These are phyloP conservation scores for Melozone crissalis DNA, from an alignment of 2,113 vertebrate species.

Conservation along the genomic window DNA sequence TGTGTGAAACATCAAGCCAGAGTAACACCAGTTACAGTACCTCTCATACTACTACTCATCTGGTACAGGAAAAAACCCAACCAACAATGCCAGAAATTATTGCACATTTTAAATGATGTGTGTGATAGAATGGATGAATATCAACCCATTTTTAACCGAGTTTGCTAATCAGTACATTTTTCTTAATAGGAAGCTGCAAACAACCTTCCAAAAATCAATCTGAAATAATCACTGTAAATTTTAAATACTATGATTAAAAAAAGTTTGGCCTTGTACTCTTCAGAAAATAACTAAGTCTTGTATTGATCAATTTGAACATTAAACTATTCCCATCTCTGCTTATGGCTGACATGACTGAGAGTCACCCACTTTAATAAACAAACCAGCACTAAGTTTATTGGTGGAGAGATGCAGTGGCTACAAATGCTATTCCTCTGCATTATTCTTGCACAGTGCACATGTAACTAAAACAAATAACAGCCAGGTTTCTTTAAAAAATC, in stretches of 20 bases:
- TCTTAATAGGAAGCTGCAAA: constrained; percentile 60
- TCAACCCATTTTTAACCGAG: constrained; percentile 11
- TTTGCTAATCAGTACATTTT: constrained; percentile 54
- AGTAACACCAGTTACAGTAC: not conserved
- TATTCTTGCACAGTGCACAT: constrained; percentile 15
- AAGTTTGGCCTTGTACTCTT: constrained; percentile 50
- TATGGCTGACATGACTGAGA: constrained; percentile 68
- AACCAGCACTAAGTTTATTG: constrained; percentile 27
- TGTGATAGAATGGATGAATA: not conserved
- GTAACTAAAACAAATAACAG: constrained; percentile 32
- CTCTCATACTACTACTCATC: not conserved
- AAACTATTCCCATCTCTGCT: constrained; percentile 61
- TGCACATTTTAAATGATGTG: not conserved
- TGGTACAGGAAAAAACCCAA: not conserved
- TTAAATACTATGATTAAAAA: constrained; percentile 65
- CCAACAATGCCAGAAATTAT: not conserved
- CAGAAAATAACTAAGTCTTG: constrained; percentile 64
- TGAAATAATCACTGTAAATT: constrained; percentile 43
- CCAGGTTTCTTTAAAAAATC: constrained; percentile 10
- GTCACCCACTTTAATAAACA: constrained; percentile 70
- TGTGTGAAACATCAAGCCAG: not conserved
- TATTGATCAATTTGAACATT: constrained; percentile 40
- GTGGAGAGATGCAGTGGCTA: not conserved
- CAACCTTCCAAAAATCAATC: constrained; percentile 52
- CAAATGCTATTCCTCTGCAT: not conserved